A percentile compares a stretch with the other conserved stretches of the same genome.
Conservation (phyloP, 2,888 invertebrate genomes). For the Anaspis maculata region DNA sequence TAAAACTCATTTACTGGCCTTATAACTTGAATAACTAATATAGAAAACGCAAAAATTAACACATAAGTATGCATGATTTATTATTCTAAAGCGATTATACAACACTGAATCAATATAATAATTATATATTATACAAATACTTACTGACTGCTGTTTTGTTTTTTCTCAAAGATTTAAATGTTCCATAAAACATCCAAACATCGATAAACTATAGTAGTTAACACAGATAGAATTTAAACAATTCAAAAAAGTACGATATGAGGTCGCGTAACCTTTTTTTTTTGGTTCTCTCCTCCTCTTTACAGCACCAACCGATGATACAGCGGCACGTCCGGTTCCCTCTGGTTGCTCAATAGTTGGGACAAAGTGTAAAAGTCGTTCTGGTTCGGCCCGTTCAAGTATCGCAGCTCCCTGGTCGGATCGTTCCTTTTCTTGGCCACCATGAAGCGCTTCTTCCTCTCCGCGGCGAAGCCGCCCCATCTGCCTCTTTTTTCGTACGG, state of each 20-base stretch:
- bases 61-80: slow-evolving; percentile 9
- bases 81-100: slow-evolving; percentile 9
- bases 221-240: slow-evolving; percentile 19
- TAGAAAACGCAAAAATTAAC: no score
- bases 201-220: slow-evolving; percentile 14
- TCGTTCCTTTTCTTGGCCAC: slow-evolving; percentile 49
- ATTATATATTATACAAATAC: slow-evolving; percentile 29
- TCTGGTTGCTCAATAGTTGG: slow-evolving; percentile 46
- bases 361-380: slow-evolving; percentile 54
- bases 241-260: slow-evolving; percentile 14
- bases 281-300: slow-evolving; percentile 20
- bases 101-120: slow-evolving; percentile 14
- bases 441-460: slow-evolving; percentile 51
- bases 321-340: slow-evolving; percentile 51
- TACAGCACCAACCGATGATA: slow-evolving; percentile 56
- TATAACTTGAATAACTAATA: no score
- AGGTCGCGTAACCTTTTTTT: slow-evolving; percentile 4
- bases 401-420: slow-evolving; percentile 38
- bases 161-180: slow-evolving; percentile 17
- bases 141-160: slow-evolving; percentile 38
- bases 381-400: slow-evolving; percentile 39
- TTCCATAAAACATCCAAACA: slow-evolving; percentile 25
- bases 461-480: slow-evolving; percentile 26
- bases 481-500: slow-evolving; percentile 24
- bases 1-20: no score